Evolutionary conservation across 2,888 invertebrate species (phyloP).

Genomic region (Ametastegia equiseti): DNA sequence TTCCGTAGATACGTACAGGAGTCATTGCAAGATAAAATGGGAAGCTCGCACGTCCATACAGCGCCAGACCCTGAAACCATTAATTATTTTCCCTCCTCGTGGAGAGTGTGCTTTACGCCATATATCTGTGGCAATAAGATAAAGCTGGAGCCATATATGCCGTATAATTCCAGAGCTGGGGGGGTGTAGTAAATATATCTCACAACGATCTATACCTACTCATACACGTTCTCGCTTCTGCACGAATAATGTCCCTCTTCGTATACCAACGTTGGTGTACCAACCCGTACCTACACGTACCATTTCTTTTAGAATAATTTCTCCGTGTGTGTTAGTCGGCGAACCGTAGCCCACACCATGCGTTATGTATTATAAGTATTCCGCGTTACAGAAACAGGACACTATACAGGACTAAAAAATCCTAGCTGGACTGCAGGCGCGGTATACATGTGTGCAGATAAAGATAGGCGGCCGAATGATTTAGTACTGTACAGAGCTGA

Average conservation of each 20-base stretch:
- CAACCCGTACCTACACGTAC: not conserved
- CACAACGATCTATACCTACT: slow-evolving; percentile 34
- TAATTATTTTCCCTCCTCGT: slow-evolving; percentile 49
- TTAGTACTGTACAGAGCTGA: slow-evolving; percentile 33
- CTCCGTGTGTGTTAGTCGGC: not conserved
- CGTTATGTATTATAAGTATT: slow-evolving; percentile 24
- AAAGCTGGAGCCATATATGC: slow-evolving; percentile 51
- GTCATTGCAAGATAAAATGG: slow-evolving; percentile 45
- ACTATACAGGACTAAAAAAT: slow-evolving; percentile 18
- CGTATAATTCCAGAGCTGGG: slow-evolving; percentile 51
- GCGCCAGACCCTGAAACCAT: slow-evolving; percentile 38
- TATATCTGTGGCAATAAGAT: slow-evolving; percentile 51
- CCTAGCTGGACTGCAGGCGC: slow-evolving; percentile 25
- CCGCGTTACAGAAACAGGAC: slow-evolving; percentile 15
- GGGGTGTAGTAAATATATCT: slow-evolving; percentile 51
- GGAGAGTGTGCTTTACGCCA: slow-evolving; percentile 41
- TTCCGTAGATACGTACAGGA: slow-evolving; percentile 35
- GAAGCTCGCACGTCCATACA: slow-evolving; percentile 24
- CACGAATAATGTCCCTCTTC: not conserved
- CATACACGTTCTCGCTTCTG: slow-evolving; percentile 29
- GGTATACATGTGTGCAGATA: slow-evolving; percentile 27
- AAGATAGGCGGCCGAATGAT: slow-evolving; percentile 44
- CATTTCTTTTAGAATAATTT: not conserved
- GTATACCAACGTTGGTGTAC: not conserved
- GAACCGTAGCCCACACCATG: not conserved